These are phyloP conservation scores for Lasioglossum malachurum DNA, from an alignment of 2,888 invertebrate genomes.

Conservation along the genomic window DNA sequence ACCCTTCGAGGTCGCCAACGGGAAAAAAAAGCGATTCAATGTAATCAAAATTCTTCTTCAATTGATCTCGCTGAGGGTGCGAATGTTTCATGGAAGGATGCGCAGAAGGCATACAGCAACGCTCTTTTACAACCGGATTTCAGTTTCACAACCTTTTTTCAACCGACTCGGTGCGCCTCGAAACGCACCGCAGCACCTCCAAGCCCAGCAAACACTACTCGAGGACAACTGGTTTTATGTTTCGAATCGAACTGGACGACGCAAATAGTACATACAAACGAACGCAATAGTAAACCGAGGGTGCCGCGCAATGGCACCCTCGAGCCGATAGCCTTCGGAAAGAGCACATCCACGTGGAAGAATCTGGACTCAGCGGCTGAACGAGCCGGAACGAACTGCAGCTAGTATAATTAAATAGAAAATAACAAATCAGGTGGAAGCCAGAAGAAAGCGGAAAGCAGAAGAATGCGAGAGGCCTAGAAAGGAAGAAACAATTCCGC, in stretches of 20 bases:
- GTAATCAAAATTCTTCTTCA: slow-evolving; percentile 1
- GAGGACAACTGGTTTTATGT: slow-evolving; percentile 70
- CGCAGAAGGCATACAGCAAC: slow-evolving; percentile 51
- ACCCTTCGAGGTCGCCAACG: slow-evolving; percentile 28
- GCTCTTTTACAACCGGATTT: slow-evolving; percentile 61
- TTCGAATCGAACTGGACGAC: slow-evolving; percentile 64
- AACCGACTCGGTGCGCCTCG: slow-evolving; percentile 25
- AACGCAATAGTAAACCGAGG: slow-evolving; percentile 49
- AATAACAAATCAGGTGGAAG: slow-evolving; percentile 3
- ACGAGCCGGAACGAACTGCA: neutral
- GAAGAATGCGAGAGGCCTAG: slow-evolving; percentile 68
- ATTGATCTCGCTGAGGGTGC: slow-evolving; percentile 36
- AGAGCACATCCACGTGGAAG: slow-evolving; percentile 59
- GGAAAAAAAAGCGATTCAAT: slow-evolving; percentile 24
- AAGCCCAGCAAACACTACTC: slow-evolving; percentile 34
- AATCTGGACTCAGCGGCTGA: slow-evolving; percentile 31
- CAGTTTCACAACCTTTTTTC: slow-evolving; percentile 47
- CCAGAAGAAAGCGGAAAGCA: slow-evolving; percentile 30
- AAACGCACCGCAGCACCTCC: slow-evolving; percentile 10
- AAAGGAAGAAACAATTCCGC: slow-evolving; percentile 53
- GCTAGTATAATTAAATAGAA: slow-evolving; percentile 35
- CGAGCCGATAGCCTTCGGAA: slow-evolving; percentile 46
- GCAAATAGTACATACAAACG: slow-evolving; percentile 37
- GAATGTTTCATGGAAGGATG: slow-evolving; percentile 57
- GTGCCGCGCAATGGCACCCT: slow-evolving; percentile 32